These are phyloP conservation scores for Pyrochroa serraticornis DNA, from an alignment of 2,888 invertebrate species.

Conservation along the genomic window DNA sequence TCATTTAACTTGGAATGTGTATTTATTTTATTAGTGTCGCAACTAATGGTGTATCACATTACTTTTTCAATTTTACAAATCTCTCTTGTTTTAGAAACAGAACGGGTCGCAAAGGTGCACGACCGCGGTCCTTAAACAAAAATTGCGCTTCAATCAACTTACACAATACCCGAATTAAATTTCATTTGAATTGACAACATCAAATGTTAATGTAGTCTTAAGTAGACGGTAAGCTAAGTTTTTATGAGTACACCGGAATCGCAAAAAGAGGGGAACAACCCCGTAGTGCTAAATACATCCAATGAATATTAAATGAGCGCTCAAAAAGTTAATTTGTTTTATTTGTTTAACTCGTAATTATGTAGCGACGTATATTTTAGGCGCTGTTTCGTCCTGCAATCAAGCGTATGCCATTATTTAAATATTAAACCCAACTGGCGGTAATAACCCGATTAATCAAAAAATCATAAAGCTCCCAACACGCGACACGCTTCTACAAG, in stretches of 20 bases:
- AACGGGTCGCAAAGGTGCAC: background rate
- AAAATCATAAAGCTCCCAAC: no score
- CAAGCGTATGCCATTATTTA: no score
- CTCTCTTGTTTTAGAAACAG: constrained; percentile 24
- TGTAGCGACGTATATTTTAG: background rate
- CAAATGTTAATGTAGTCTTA: constrained; percentile 11
- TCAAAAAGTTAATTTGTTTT: constrained; percentile 36
- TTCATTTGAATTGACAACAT: constrained; percentile 9
- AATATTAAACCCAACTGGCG: no score
- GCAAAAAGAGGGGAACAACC: constrained; percentile 29
- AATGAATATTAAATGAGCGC: constrained; percentile 39
- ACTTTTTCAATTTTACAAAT: constrained; percentile 40
- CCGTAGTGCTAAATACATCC: constrained; percentile 36
- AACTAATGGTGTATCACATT: constrained; percentile 57
- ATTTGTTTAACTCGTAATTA: constrained; percentile 35
- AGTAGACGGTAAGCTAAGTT: constrained; percentile 19
- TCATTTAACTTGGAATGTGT: constrained; percentile 61
- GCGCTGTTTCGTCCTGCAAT: no score
- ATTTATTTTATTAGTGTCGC: constrained; percentile 59
- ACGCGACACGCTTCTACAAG: no score
- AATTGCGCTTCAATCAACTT: no score
- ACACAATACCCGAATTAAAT: background rate
- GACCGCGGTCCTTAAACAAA: no score
- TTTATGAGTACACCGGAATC: constrained; percentile 24
- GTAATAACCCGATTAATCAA: no score